These are phyloP conservation scores for Psilopogon haemacephalus DNA, from an alignment of 2,113 vertebrate genomes.

Conservation along the genomic window DNA sequence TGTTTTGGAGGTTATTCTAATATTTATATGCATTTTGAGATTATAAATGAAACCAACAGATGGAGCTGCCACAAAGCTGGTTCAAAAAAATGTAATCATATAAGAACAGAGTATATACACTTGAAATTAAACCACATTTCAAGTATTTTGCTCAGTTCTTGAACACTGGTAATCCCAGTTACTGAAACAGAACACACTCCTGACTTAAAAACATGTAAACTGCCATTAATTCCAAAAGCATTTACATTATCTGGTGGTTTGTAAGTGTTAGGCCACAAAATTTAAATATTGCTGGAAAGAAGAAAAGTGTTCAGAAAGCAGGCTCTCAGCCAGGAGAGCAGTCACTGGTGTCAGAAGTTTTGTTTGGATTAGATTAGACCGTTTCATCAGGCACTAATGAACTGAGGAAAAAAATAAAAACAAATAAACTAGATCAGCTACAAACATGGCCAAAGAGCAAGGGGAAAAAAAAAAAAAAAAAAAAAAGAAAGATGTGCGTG, in stretches of 20 bases:
- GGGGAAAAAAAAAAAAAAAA: background rate
- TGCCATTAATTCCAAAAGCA: background rate
- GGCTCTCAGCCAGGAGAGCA: background rate
- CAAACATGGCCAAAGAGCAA: background rate
- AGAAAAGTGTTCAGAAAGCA: background rate
- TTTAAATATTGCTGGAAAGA: background rate
- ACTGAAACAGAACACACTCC: constrained; percentile 20
- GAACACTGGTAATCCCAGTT: background rate
- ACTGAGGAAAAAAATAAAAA: background rate
- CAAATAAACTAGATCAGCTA: background rate
- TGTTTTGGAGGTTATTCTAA: constrained; percentile 45
- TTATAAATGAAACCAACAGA: constrained; percentile 7
- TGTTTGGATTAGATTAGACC: background rate
- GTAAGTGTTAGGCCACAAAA: background rate
- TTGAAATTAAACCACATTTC: background rate
- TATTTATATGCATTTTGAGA: constrained; percentile 35
- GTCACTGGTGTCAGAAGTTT: background rate
- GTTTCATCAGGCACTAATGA: background rate
- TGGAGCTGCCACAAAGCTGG: background rate
- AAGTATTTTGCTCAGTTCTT: background rate
- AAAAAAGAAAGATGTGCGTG: background rate
- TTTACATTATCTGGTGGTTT: background rate
- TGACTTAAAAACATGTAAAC: background rate
- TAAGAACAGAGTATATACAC: background rate
- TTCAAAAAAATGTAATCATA: background rate